These are phyloP conservation scores for Girardia tigrina DNA, from an alignment of 2,888 invertebrate genomes.

Conservation along the genomic window DNA sequence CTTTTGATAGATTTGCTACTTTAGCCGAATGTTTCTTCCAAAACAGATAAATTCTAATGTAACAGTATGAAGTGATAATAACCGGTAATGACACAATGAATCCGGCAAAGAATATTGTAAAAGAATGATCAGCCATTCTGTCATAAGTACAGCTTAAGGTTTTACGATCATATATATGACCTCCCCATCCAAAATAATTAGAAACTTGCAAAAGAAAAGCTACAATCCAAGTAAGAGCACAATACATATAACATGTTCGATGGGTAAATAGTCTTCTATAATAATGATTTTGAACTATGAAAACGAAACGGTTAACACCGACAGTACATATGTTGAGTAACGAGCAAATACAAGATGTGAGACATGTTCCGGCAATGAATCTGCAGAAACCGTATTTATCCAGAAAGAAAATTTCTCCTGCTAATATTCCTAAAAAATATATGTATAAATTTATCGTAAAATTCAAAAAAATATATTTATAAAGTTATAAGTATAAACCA, in stretches of 20 bases:
- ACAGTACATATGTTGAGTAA: conserved; percentile 38
- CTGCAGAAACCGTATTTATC: conserved; percentile 38
- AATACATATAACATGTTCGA: conserved; percentile 37
- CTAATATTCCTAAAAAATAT: conserved; percentile 37
- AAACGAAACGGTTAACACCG: conserved; percentile 38
- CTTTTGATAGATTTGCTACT: conserved; percentile 21
- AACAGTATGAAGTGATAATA: conserved; percentile 37
- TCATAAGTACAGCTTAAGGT: conserved; percentile 39
- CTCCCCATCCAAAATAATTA: conserved; percentile 39
- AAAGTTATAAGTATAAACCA: too few relatives aligned
- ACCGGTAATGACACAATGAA: conserved; percentile 38
- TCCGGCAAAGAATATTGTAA: conserved; percentile 38
- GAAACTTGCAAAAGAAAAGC: conserved; percentile 38
- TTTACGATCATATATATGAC: conserved; percentile 39
- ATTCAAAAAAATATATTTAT: too few relatives aligned
- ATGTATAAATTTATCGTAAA: too few relatives aligned
- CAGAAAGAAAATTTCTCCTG: conserved; percentile 38
- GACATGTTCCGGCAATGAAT: conserved; percentile 38
- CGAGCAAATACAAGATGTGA: conserved; percentile 39
- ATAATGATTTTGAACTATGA: conserved; percentile 37
- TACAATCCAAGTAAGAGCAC: conserved; percentile 38
- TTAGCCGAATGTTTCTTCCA: neutral
- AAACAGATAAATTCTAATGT: conserved; percentile 37
- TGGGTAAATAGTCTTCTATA: conserved; percentile 38
- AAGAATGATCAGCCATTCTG: conserved; percentile 38